These are phyloP conservation scores for Muntiacus reevesi DNA, from an alignment of 2,113 vertebrate species.

Conservation along the genomic window DNA sequence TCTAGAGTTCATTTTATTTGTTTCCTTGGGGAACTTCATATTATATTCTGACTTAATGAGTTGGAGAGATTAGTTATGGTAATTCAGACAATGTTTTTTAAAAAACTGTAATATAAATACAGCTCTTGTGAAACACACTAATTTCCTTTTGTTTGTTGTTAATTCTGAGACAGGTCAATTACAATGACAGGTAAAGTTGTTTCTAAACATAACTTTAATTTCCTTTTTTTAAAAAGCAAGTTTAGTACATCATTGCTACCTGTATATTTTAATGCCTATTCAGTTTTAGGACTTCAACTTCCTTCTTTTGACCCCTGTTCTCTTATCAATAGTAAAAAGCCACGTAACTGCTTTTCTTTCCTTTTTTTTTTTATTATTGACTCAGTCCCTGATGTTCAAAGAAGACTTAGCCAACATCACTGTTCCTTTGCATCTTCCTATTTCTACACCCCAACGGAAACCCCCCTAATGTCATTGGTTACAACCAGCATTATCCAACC, in stretches of 20 bases:
- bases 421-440: conserved; percentile 77
- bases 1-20: conserved; percentile 69
- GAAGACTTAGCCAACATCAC: conserved; percentile 74
- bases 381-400: conserved; percentile 74
- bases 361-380: conserved; percentile 69
- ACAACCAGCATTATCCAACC: conserved; percentile 80
- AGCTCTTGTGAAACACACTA: conserved; percentile 82
- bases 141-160: conserved; percentile 71
- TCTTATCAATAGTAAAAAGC: conserved; percentile 76
- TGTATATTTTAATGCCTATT: conserved; percentile 41
- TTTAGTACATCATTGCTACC: conserved; percentile 53
- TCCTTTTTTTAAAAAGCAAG: conserved; percentile 18
- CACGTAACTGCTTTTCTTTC: conserved; percentile 74
- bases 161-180: conserved; percentile 69
- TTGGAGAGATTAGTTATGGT: conserved; percentile 68
- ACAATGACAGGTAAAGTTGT: conserved; percentile 49
- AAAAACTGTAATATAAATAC: conserved; percentile 78
- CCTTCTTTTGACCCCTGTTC: conserved; percentile 69
- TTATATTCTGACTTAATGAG: conserved; percentile 62
- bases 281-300: conserved; percentile 23
- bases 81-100: conserved; percentile 64
- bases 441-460: conserved; percentile 81
- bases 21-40: conserved; percentile 73
- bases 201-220: conserved; percentile 43
- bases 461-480: conserved; percentile 72